Conservation (phyloP, 2,888 invertebrate species). For the Scaptomyza parva region DNA sequence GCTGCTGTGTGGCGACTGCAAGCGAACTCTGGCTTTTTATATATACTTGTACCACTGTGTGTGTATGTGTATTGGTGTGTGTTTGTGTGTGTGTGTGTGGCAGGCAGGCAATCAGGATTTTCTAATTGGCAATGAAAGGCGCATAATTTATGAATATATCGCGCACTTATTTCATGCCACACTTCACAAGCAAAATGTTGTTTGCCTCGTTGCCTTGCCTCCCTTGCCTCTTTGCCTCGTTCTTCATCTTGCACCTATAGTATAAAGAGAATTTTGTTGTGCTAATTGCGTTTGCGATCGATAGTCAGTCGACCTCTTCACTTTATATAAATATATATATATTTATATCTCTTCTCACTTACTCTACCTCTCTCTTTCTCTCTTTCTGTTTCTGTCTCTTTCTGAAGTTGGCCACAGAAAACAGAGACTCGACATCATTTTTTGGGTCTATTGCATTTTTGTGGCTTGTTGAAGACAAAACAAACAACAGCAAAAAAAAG, state of each 20-base stretch:
- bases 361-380: not conserved
- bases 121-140: constrained; percentile 79
- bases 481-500: not conserved
- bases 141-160: constrained; percentile 78
- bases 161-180: constrained; percentile 71
- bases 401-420: not conserved
- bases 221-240: too few relatives aligned
- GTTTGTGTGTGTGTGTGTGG: constrained; percentile 28
- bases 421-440: constrained; percentile 11
- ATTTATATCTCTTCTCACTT: not conserved
- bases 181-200: constrained; percentile 32
- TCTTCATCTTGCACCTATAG: constrained; percentile 2
- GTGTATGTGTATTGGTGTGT: constrained; percentile 13
- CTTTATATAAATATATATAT: too few relatives aligned
- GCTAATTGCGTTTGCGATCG: constrained; percentile 20
- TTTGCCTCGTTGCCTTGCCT: not conserved
- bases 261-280: constrained; percentile 2
- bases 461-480: too few relatives aligned
- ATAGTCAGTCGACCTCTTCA: constrained; percentile 7
- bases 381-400: not conserved
- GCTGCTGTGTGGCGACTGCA: constrained; percentile 51
- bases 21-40: constrained; percentile 4
- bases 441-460: constrained; percentile 2
- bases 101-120: constrained; percentile 62
- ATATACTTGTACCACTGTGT: constrained; percentile 2